Percentiles rank a stretch among this genome's conserved stretches.
These are phyloP conservation scores for Agapornis roseicollis DNA, from an alignment of 2,113 vertebrate genomes.

Conservation along the genomic window DNA sequence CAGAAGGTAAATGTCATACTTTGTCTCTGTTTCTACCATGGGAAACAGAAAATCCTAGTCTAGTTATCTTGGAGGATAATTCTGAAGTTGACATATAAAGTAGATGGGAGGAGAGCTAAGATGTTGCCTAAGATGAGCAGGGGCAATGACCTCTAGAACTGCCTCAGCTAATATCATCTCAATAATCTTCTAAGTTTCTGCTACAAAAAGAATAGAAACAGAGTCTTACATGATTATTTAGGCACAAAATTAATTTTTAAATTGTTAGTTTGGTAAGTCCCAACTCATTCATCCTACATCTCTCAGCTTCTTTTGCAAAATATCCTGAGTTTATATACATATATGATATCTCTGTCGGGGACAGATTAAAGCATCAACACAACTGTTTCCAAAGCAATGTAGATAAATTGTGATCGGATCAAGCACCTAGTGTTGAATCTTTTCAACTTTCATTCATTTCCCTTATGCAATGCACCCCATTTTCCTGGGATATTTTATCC, in stretches of 20 bases:
- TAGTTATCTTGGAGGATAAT: not conserved
- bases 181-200: not conserved
- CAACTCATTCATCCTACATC: not conserved
- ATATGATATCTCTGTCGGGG: not conserved
- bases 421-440: not conserved
- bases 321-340: not conserved
- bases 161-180: not conserved
- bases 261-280: not conserved
- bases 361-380: not conserved
- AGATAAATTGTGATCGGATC: not conserved
- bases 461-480: not conserved
- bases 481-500: not conserved
- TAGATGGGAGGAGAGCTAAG: not conserved
- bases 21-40: not conserved
- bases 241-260: not conserved
- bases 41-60: not conserved
- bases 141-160: not conserved
- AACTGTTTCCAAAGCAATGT: not conserved
- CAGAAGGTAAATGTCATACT: not conserved
- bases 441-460: not conserved
- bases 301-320: not conserved
- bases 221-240: not conserved
- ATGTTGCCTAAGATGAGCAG: not conserved
- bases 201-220: not conserved
- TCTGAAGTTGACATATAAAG: not conserved